Percentiles rank a stretch among this genome's conserved stretches.
These are phyloP conservation scores for Scophthalmus maximus DNA, from an alignment of 2,113 vertebrate species.

Conservation along the genomic window DNA sequence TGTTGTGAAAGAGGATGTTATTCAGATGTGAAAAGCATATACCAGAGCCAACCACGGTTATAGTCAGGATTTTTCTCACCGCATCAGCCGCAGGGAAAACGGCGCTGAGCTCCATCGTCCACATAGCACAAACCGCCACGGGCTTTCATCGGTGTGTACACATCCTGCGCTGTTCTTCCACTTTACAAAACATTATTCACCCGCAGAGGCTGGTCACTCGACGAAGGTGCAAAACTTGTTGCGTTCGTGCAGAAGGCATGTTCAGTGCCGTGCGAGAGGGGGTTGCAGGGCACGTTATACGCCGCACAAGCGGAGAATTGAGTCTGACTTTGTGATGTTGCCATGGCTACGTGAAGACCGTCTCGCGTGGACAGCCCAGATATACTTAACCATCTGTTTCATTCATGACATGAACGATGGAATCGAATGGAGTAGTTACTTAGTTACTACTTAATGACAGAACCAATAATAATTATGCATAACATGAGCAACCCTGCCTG, in stretches of 20 bases:
- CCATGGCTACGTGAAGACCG: slow-evolving; percentile 30
- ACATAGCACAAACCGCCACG: not conserved
- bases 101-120: not conserved
- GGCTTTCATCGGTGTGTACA: not conserved
- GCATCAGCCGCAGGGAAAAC: not conserved
- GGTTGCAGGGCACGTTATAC: not conserved
- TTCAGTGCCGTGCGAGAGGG: not conserved
- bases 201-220: not conserved
- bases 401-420: slow-evolving; percentile 17
- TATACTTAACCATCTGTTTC: slow-evolving; percentile 33
- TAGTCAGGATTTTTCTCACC: not conserved
- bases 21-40: too few species aligned
- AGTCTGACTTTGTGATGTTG: slow-evolving; percentile 36
- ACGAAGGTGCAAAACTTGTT: not conserved
- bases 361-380: slow-evolving; percentile 23
- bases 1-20: not conserved
- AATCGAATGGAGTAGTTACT: not conserved
- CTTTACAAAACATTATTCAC: not conserved
- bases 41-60: too few species aligned
- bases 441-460: not conserved
- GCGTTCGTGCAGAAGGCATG: not conserved
- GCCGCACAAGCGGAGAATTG: not conserved
- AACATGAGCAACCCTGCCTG: not conserved
- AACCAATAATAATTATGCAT: not conserved
- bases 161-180: not conserved